Base-by-base conservation (phyloP, 2,797 vertebrate species). In the Heteromormyrus szaboi region DNA sequence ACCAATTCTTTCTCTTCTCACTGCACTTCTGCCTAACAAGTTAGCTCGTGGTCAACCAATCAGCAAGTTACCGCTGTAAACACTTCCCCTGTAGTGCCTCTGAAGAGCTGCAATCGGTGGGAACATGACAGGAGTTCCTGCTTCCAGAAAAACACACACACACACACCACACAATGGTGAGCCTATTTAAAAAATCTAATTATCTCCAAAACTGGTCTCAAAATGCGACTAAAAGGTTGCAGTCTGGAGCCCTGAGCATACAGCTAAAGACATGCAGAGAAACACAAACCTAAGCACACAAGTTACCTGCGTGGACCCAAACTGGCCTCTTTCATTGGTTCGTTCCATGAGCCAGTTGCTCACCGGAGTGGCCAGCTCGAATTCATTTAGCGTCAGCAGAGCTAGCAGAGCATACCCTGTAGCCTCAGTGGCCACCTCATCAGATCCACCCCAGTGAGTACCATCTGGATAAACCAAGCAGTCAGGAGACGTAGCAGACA, bases 371-470 rank as follows among this genome's bases (percentile, higher is more conserved):
- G 89, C 85, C 19, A 14, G 6, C 1, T 88, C 72, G 17, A 68
- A 76, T 5, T 85, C 14, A n/a, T 17, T 29, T 1, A 79, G 33
- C 29, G 44, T 86, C 48, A 89, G 3, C 5, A 87, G 59, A 14
- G 88, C 44, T 14, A 89, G 85, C 33, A 90, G 87, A 9, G 89
- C 72, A 44, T 90, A 90, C 8, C 90, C 90, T 37, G 89, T 90
- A 48, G 85, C 89, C 44, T 90, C 90, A 8, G 59, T 50, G 0
- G 19, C 72, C 3, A 41, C 53, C 1, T 44, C 76, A 84, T 84
- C 1, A 53, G 1, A n/a, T 44, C 2, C 53, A 46, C 72, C 56
- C 89, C 89, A 89, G 56, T 89, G n/a, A 5, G 68, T 46, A 19
- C 76, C n/a, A 46, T 68, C 89, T 90, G 79, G 3, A 68, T 65